Base-by-base conservation (phyloP, 2,113 vertebrate genomes). In the Hystrix cristata region DNA sequence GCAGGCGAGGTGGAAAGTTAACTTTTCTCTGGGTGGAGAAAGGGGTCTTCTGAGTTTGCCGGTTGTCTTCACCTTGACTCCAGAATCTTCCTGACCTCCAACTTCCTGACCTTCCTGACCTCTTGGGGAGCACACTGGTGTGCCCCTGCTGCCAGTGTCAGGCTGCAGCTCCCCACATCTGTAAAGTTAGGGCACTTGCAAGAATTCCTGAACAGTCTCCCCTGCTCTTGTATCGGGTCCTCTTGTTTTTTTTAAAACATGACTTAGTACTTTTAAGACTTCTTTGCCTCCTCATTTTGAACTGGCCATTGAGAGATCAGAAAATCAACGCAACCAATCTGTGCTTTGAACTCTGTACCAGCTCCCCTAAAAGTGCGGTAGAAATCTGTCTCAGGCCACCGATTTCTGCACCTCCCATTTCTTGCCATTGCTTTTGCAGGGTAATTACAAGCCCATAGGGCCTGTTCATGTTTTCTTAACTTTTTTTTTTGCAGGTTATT, bases 401-500 rank as follows among this genome's bases (percentile, higher is more conserved):
- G 25, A 23, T 27, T 34, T 69, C 10, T 12, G 15, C 31, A 18
- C 25, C 46, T 51, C 53, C 46, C 0, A 5, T 57, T 94, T 91
- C 81, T 78, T 31, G 38, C 71, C 14, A 4, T 6, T 34, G 16
- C 55, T 67, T 82, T 60, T 55, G 3, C 1, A 25, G 38, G 84
- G 71, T 21, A 38, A n/a, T 82, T 18, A 43, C 6, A 46, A 48
- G 19, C 12, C 4, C 19, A 4, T 1, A 31, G 46, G 0, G 27
- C 3, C 25, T 65, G 3, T 27, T 86, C 94, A 79, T 34, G 90
- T 92, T 65, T 6, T 38, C 38, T 84, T 65, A 65, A 65, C 4
- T 78, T 46, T 96, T 85, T 16, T 96, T 88, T 96, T 18, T 94
- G 48, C 97, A 99, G 99, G 97, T 97, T 90, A 99, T 99, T 93